Evolutionary conservation across 1,140 invertebrate genomes (phyloP), one percentile per base, ranked within the genome.

Genomic region (Nautilus pompilius): DNA sequence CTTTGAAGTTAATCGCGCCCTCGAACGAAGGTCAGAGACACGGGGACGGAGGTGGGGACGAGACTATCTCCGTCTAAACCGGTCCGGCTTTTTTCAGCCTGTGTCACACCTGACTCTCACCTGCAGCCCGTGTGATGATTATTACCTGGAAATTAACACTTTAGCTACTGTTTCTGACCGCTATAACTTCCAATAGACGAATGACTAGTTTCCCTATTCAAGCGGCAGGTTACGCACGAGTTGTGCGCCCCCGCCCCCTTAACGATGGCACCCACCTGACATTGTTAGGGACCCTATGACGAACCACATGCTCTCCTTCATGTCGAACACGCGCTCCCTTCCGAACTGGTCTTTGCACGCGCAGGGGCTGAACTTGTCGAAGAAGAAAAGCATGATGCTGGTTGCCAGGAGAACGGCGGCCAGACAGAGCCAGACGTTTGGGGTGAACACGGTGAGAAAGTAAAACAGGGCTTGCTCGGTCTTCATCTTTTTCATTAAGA

Each of bases 201-300:
- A n/a, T n/a, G n/a, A n/a, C n/a, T n/a, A n/a, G n/a, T n/a, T n/a
- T n/a, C n/a, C n/a, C n/a, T n/a, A n/a, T n/a, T n/a, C n/a, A n/a
- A n/a, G n/a, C n/a, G n/a, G n/a, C n/a, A n/a, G n/a, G n/a, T n/a
- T n/a, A n/a, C n/a, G n/a, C n/a, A n/a, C n/a, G n/a, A n/a, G n/a
- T n/a, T n/a, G n/a, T n/a, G n/a, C n/a, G n/a, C n/a, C n/a, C n/a
- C n/a, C n/a, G n/a, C n/a, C n/a, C n/a, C n/a, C n/a, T n/a, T n/a
- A n/a, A n/a, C n/a, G n/a, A n/a, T n/a, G n/a, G n/a, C n/a, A n/a
- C 60, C 57, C 51, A 72, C 93, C 93, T 84, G 95, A 92, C 1
- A 92, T 92, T 0, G 93, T 95, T 73, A 95, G 93, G 1, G 92
- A 93, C 1, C 93, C 95, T 32, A 96, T 77, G 0, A 92, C 91